A percentile compares a stretch with the other conserved stretches of the same genome.
Conservation (phyloP, 1,140 invertebrate genomes). For the Orchesella cincta region DNA sequence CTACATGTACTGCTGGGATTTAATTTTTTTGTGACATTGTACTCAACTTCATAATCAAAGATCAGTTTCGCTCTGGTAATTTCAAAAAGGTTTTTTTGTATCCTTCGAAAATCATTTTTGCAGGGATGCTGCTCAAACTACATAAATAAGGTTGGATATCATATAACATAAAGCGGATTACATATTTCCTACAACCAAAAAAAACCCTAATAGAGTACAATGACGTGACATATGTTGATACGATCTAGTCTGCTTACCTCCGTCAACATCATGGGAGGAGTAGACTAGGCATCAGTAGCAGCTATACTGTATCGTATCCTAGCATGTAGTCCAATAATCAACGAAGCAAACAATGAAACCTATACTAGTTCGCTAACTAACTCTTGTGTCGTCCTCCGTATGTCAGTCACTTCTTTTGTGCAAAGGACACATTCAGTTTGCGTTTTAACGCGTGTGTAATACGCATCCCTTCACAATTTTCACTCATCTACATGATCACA, state of each 20-base stretch:
- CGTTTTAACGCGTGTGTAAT: too few relatives aligned
- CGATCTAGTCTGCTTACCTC: neutral
- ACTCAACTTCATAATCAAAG: neutral
- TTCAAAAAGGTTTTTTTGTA: neutral
- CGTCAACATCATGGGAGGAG: too few relatives aligned
- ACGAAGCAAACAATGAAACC: neutral
- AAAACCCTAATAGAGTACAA: neutral
- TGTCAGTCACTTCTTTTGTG: too few relatives aligned
- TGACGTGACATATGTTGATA: neutral
- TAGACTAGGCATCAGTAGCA: too few relatives aligned
- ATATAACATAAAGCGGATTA: neutral
- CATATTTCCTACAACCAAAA: neutral
- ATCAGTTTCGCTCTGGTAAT: slow-evolving; percentile 16
- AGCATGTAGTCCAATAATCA: neutral
- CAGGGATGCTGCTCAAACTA: too few relatives aligned
- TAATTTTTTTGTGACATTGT: neutral
- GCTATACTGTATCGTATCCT: too few relatives aligned
- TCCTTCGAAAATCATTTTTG: too few relatives aligned
- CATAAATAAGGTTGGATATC: neutral
- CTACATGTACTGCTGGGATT: neutral
- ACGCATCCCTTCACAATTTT: too few relatives aligned
- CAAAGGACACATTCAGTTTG: too few relatives aligned
- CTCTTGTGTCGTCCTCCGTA: neutral
- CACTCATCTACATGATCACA: too few relatives aligned
- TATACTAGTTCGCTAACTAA: neutral